These are phyloP conservation scores for Scaptomyza caliginosa DNA, from an alignment of 2,888 invertebrate species.

Conservation along the genomic window DNA sequence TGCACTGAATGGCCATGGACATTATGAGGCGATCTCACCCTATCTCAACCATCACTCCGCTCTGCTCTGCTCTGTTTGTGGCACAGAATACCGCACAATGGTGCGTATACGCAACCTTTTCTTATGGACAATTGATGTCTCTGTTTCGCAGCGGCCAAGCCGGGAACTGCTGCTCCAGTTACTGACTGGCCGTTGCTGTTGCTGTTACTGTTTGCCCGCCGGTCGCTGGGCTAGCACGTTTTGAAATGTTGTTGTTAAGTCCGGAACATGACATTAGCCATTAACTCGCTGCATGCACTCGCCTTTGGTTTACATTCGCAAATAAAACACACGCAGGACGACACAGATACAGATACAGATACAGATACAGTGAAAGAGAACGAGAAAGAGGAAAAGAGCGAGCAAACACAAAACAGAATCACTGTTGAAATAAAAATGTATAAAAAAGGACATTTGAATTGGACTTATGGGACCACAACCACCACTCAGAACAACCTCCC, in stretches of 20 bases:
- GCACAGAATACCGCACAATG: constrained; percentile 35
- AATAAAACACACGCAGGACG: constrained; percentile 72
- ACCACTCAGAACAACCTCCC: constrained; percentile 30
- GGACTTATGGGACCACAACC: constrained; percentile 81
- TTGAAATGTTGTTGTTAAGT: constrained; percentile 78
- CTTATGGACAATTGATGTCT: constrained; percentile 80
- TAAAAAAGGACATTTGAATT: constrained; percentile 82
- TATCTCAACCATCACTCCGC: constrained; percentile 1
- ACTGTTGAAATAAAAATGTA: constrained; percentile 80
- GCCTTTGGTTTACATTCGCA: constrained; percentile 79
- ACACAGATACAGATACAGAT: not conserved
- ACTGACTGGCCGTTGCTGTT: constrained; percentile 18
- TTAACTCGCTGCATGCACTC: constrained; percentile 80
- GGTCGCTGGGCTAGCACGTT: constrained; percentile 58
- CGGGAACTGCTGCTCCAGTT: constrained; percentile 34
- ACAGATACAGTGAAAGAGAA: not conserved
- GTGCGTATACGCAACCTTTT: constrained; percentile 78
- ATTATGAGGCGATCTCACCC: constrained; percentile 52
- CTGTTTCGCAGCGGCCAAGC: constrained; percentile 39
- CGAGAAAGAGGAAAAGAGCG: not conserved
- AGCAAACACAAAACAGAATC: constrained; percentile 56
- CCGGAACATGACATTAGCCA: constrained; percentile 81
- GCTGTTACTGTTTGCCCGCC: constrained; percentile 62
- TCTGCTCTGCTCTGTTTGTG: not conserved
- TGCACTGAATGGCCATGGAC: constrained; percentile 53